Evolutionary conservation across 2,888 invertebrate species (phyloP), one percentile per base, ranked within the genome.

Genomic region (Steinernema hermaphroditum): DNA sequence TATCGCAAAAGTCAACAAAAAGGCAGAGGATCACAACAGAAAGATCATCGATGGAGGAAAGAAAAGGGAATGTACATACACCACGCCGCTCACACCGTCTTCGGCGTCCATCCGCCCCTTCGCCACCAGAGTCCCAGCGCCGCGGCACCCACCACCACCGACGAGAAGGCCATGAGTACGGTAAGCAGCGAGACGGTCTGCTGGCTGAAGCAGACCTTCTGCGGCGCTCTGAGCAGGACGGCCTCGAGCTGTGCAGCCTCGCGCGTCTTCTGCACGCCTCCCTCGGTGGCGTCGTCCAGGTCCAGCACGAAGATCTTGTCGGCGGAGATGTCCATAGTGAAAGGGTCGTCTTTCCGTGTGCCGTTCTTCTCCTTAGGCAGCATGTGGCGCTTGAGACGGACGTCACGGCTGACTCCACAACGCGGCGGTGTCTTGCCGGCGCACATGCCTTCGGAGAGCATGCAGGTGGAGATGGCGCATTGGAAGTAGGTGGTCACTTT

Each of bases 391-490:
- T 41, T 44, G 24, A 44, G 41, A 19, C 69, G 72, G 37, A 75
- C 72, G 16, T 72, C 68, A 16, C 68, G 57, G 34, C 14, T 22
- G n/a, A 77, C 69, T 34, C 77, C 79, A 71, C 81, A 81, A 37
- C 77, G 77, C 32, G 81, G 81, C 9, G 81, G 81, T 77, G 85
- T 85, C 74, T 82, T 85, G 22, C 85, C 85, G 41, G 77, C 78
- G 73, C 85, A 85, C 82, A 84, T 83, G 69, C 85, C 85, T 72
- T 85, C 85, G 19, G 80, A 76, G 6, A 83, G 78, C 85, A 86
- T 85, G 75, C 86, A 86, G 0, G 86, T 83, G 50, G 81, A 80
- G 12, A 86, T 81, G 27, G 86, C 86, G 70, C 86, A 86, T 76
- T 86, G 86, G 78, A 87, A 87, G 75, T 86, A 86, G 12, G 85